phyloP scores from a whole-genome alignment of 1,140 invertebrate genomes.

The Lepidurus packardi region DNA sequence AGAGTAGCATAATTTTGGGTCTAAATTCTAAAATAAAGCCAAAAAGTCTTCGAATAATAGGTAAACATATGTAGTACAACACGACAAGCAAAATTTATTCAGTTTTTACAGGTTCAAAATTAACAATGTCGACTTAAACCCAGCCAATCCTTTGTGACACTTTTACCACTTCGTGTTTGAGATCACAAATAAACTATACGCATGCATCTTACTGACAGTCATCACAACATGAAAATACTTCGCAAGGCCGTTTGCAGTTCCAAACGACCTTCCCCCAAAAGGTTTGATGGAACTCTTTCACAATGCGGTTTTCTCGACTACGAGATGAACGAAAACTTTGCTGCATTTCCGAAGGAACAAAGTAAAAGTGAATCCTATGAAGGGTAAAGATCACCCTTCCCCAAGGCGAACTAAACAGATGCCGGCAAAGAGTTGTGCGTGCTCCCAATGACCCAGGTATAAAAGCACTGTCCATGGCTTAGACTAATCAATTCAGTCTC shows the following conservation, averaged over 20 bases:
- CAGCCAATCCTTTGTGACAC: no score
- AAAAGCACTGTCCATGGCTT: neutral
- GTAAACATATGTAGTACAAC: no score
- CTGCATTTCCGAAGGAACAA: neutral
- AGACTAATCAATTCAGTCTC: neutral
- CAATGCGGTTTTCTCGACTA: neutral
- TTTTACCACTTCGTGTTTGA: no score
- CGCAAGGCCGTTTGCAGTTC: neutral
- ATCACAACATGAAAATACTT: neutral
- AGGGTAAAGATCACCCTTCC: neutral
- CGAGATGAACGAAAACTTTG: neutral
- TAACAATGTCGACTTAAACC: no score
- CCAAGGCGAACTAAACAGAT: neutral
- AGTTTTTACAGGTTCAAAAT: no score
- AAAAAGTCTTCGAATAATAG: no score
- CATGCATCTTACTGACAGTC: no score
- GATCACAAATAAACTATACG: no score
- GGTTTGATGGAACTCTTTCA: neutral
- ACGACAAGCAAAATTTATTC: no score
- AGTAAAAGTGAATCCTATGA: neutral
- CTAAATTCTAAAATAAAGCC: no score
- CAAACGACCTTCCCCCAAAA: neutral
- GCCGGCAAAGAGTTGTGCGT: neutral
- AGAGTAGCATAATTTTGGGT: no score
- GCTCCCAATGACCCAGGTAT: neutral